These are phyloP conservation scores for Diachasma alloeum DNA, from an alignment of 1,140 invertebrate species.

Conservation along the genomic window DNA sequence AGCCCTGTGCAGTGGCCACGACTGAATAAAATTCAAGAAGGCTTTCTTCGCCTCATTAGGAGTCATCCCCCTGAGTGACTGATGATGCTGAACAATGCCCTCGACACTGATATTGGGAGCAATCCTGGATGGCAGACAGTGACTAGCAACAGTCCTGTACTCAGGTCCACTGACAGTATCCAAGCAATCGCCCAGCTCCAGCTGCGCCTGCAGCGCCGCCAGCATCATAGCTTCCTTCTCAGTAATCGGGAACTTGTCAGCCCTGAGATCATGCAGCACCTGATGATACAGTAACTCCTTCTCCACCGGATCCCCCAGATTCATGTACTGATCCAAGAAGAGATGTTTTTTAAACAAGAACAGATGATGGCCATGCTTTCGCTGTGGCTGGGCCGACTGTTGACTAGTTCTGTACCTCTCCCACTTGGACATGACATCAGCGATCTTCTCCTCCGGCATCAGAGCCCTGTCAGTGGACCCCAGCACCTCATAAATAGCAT, in stretches of 20 bases:
- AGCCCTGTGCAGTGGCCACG: conserved; percentile 91
- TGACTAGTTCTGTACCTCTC: conserved; percentile 78
- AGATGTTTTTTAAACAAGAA: conserved; percentile 93
- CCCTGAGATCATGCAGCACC: conserved; percentile 87
- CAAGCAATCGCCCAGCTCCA: conserved; percentile 86
- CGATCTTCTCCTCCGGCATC: conserved; percentile 85
- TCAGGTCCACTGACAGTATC: conserved; percentile 69
- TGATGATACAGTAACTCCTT: conserved; percentile 97
- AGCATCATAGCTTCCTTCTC: conserved; percentile 95
- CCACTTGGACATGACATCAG: conserved; percentile 96
- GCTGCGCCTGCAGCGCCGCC: conserved; percentile 91
- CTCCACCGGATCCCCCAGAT: conserved; percentile 87
- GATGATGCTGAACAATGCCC: conserved; percentile 86
- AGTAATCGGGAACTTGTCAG: conserved; percentile 89
- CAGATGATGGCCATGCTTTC: conserved; percentile 69
- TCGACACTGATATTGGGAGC: conserved; percentile 78
- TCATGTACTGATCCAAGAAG: conserved; percentile 87
- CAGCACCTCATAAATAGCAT: conserved; percentile 82
- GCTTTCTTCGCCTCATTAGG: conserved; percentile 88
- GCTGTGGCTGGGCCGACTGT: conserved; percentile 53
- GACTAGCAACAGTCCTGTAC: conserved; percentile 78
- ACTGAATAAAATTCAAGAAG: conserved; percentile 92
- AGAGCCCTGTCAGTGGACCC: conserved; percentile 86
- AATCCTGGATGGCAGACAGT: conserved; percentile 84
- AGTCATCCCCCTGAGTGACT: conserved; percentile 85